Conservation (phyloP, 2,113 vertebrate genomes). For the Scomber colias region DNA sequence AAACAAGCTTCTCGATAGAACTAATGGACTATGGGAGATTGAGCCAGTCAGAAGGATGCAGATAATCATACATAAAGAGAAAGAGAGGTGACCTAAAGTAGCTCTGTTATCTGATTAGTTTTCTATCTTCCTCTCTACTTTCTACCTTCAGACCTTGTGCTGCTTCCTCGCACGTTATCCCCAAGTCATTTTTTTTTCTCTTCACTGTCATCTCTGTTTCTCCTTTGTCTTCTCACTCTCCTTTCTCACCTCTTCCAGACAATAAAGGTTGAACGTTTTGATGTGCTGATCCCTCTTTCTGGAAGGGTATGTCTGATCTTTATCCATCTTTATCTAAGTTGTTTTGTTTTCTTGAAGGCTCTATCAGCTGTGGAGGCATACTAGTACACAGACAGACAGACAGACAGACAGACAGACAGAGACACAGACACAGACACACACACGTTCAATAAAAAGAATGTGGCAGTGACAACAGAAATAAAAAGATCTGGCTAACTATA, state of each 20-base stretch:
- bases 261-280: not conserved
- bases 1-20: slow-evolving; percentile 49
- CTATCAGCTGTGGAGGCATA: not conserved
- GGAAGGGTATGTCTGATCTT: not conserved
- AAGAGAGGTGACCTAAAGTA: slow-evolving; percentile 12
- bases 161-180: not conserved
- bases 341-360: not conserved
- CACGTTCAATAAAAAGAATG: too few species aligned
- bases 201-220: slow-evolving; percentile 7
- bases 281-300: not conserved
- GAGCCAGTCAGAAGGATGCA: slow-evolving; percentile 19
- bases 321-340: not conserved
- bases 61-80: slow-evolving; percentile 28
- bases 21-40: slow-evolving; percentile 50
- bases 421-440: not conserved
- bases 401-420: too few species aligned
- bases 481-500: too few species aligned
- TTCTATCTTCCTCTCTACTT: slow-evolving; percentile 11
- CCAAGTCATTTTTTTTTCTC: not conserved
- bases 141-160: slow-evolving; percentile 5
- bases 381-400: not conserved
- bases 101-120: slow-evolving; percentile 32
- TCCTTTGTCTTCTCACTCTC: not conserved
- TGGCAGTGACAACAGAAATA: too few species aligned
- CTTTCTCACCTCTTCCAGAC: not conserved